phyloP scores from a whole-genome alignment of 1,140 invertebrate species.

The Globodera ellingtonae region DNA sequence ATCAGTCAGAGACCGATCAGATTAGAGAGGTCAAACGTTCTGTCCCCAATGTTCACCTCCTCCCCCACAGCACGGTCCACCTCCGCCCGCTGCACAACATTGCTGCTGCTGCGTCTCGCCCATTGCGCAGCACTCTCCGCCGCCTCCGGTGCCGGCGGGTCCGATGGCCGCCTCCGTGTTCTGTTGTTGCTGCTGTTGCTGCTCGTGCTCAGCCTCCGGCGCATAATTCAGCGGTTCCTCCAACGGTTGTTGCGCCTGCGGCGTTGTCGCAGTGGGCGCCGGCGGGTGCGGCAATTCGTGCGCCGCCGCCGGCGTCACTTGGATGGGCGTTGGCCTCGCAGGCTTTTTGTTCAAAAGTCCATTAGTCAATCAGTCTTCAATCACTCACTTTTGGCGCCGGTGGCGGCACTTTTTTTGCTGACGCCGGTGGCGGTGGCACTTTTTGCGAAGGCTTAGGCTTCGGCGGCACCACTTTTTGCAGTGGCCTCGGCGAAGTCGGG shows the following conservation, averaged over 20 bases:
- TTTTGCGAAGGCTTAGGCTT: background rate
- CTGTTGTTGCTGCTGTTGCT: background rate
- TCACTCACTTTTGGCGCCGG: background rate
- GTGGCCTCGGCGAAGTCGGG: no score
- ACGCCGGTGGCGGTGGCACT: background rate
- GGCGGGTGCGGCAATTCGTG: background rate
- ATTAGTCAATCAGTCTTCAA: background rate
- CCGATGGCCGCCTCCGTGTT: background rate
- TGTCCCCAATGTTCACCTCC: background rate
- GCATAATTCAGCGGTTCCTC: background rate
- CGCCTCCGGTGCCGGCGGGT: background rate
- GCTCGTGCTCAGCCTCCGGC: background rate
- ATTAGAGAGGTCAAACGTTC: no score
- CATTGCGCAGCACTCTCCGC: background rate
- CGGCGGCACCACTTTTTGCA: background rate
- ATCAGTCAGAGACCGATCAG: no score
- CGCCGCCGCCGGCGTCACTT: background rate
- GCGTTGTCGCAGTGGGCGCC: background rate
- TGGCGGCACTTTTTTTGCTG: background rate
- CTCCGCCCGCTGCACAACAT: background rate
- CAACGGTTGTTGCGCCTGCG: background rate
- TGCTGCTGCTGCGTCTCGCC: background rate
- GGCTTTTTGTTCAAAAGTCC: background rate
- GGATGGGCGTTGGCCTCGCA: background rate
- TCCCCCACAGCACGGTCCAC: background rate